These are phyloP conservation scores for Aptenodytes patagonicus DNA, from an alignment of 2,113 vertebrate species.

Conservation along the genomic window DNA sequence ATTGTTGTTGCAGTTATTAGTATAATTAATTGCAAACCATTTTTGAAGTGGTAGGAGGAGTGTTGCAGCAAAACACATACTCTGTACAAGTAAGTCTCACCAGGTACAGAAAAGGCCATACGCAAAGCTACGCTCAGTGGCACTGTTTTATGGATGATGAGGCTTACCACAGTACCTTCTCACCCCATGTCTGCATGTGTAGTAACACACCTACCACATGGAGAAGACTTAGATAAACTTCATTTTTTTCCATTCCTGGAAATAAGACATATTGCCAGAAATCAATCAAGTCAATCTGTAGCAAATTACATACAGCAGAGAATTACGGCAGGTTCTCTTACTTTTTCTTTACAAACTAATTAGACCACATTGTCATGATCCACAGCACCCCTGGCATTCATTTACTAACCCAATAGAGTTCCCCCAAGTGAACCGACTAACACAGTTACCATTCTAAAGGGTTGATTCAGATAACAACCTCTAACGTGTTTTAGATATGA, in stretches of 20 bases:
- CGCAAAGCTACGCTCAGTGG: too few relatives aligned
- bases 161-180: not conserved
- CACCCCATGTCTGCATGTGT: accelerated
- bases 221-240: not conserved
- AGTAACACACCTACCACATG: not conserved
- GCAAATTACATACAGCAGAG: not conserved
- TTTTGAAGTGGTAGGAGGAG: not conserved
- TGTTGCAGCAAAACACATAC: not conserved
- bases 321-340: not conserved
- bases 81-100: not conserved
- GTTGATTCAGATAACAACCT: not conserved
- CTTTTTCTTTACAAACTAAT: not conserved
- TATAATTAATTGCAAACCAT: not conserved
- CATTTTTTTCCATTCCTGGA: not conserved
- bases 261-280: not conserved
- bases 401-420: not conserved
- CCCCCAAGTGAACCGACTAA: not conserved
- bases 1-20: not conserved
- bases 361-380: not conserved
- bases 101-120: not conserved
- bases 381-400: not conserved
- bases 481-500: not conserved
- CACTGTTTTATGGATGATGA: not conserved
- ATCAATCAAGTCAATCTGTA: not conserved
- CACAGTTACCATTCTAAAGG: not conserved